Percentiles rank a stretch among this genome's conserved stretches.
Evolutionary conservation across 2,888 invertebrate species (phyloP).

Genomic region (Petrolisthes cinctipes): DNA sequence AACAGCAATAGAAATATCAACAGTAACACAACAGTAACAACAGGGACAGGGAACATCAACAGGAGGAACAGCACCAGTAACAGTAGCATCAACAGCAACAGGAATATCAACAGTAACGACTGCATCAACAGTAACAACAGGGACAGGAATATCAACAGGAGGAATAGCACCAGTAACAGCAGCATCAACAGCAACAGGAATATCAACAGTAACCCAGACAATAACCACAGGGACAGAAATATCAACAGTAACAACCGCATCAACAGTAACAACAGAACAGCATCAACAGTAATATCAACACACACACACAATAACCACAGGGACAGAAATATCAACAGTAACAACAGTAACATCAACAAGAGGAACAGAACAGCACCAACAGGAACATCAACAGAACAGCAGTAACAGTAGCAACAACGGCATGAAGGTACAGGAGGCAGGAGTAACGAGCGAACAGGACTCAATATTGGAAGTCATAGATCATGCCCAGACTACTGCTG

Average conservation of each 20-base stretch:
- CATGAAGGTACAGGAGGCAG: not conserved
- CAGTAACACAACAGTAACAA: too few species aligned
- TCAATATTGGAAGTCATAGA: not conserved
- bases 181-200: too few species aligned
- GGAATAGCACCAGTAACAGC: too few species aligned
- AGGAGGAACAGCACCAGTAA: not conserved
- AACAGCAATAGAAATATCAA: too few species aligned
- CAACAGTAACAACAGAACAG: not conserved
- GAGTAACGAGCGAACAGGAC: not conserved
- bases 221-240: not conserved
- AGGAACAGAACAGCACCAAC: not conserved
- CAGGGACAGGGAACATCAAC: too few species aligned
- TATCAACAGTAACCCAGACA: not conserved
- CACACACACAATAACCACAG: not conserved
- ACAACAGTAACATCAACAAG: not conserved
- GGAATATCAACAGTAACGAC: too few species aligned
- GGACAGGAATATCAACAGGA: too few species aligned
- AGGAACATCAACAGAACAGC: not conserved
- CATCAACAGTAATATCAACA: too few species aligned
- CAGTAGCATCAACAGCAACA: too few species aligned
- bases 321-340: not conserved
- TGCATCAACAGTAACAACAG: too few species aligned
- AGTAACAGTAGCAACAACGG: not conserved
- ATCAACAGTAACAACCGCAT: not conserved
- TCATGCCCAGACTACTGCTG: not conserved